Base-by-base conservation (phyloP, 2,888 invertebrate species). In the Heliconius ethilla region DNA sequence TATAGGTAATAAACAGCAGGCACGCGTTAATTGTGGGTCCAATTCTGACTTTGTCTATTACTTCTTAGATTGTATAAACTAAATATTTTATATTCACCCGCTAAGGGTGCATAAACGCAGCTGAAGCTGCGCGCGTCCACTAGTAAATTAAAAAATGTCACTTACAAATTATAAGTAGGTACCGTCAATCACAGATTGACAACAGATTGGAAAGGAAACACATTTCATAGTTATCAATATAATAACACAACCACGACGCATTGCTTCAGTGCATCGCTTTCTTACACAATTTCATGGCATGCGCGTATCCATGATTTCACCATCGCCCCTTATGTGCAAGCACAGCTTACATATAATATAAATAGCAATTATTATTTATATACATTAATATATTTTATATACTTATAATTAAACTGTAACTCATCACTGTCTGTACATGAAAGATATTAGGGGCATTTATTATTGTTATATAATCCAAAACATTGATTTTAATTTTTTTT, bases 281-380 rank as follows among this genome's bases (percentile, higher is more conserved):
- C 93, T 91, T 92, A 85, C 89, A 89, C 92, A 92, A 93, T 91
- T 90, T 91, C 90, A 93, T 91, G 92, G 90, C 88, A 87, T 84
- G 79, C 83, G 91, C 86, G 86, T 90, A 88, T 87, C 88, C 85
- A 87, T 89, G 91, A 90, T 92, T 91, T 92, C 92, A 86, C 91
- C 83, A 81, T 88, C 89, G 59, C 70, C 78, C 78, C 78, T 78
- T 73, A 65, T 69, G 76, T 74, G 33, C 72, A 67, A 67, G 33
- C 29, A 66, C 45, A 73, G 72, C 29, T 67, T 45, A 59, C 15
- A 37, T n/a, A 55, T 72, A n/a, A 72, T 72, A 25, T 72, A 33
- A 3, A 59, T 51, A 51, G 51, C 33, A 59, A 59, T 59, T 59
- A 37, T 72, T 33, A 33, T 72, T 33, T 70, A 70, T 29, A 37